Evolutionary conservation across 37 sponge, comb jelly and placozoan species (phyloP).

Genomic region (Eunapius fragilis): DNA sequence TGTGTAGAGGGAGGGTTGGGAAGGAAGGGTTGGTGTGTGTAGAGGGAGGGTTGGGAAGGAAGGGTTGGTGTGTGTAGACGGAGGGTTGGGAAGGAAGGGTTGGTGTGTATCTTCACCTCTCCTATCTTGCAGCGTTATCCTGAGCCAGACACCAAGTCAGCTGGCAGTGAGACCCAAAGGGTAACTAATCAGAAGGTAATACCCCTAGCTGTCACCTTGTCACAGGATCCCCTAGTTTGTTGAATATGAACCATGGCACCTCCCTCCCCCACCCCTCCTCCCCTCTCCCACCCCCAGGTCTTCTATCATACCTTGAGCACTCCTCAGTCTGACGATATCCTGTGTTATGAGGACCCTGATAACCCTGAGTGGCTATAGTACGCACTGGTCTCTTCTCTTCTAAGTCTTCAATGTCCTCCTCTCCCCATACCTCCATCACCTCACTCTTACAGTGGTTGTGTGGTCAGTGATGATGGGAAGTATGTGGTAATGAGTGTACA

Average conservation of each 20-base stretch:
- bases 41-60: not conserved
- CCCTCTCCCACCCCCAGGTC: slow-evolving; percentile 38
- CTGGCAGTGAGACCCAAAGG: slow-evolving; percentile 73
- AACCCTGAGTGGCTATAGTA: slow-evolving; percentile 90
- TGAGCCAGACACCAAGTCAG: slow-evolving; percentile 64
- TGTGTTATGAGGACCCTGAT: slow-evolving; percentile 82
- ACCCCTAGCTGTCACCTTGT: not conserved
- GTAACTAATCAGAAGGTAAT: slow-evolving; percentile 65
- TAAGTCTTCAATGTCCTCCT: not conserved
- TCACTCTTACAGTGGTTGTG: slow-evolving; percentile 41
- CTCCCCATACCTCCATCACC: not conserved
- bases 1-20: too few species aligned
- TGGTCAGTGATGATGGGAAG: slow-evolving; percentile 83
- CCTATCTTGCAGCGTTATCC: slow-evolving; percentile 44
- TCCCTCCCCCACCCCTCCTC: not conserved
- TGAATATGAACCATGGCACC: not conserved
- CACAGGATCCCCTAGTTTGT: too few species aligned
- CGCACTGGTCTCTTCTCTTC: not conserved
- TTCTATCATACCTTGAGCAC: slow-evolving; percentile 87
- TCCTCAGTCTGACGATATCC: slow-evolving; percentile 76
- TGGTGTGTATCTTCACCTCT: not conserved
- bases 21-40: too few species aligned
- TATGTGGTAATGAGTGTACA: slow-evolving; percentile 69
- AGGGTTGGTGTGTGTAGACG: slow-evolving; percentile 2
- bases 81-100: slow-evolving; percentile 6